Evolutionary conservation across 2,888 invertebrate species (phyloP).

Genomic region (Pollenia labialis): DNA sequence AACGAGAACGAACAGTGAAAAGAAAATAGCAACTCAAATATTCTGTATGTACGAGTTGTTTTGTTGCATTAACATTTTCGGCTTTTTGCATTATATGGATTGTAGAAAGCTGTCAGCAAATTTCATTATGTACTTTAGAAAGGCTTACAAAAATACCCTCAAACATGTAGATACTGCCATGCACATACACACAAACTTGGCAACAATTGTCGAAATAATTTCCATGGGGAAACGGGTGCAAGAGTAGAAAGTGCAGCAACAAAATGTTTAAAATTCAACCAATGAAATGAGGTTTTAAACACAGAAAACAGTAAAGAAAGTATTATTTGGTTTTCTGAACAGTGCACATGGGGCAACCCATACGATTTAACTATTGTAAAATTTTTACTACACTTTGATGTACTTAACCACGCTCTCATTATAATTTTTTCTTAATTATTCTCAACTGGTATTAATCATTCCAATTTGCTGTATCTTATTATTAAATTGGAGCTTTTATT

Average conservation of each 20-base stretch:
- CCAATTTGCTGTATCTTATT: no score
- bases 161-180: slow-evolving; percentile 4
- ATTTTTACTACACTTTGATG: background rate
- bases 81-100: slow-evolving; percentile 61
- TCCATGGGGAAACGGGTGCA: background rate
- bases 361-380: background rate
- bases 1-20: slow-evolving; percentile 19
- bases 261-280: slow-evolving; percentile 59
- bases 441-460: no score
- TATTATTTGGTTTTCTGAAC: slow-evolving; percentile 1
- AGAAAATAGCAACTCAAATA: slow-evolving; percentile 28
- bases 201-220: slow-evolving; percentile 4
- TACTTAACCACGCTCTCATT: no score
- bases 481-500: no score
- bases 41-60: slow-evolving; percentile 9
- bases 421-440: no score
- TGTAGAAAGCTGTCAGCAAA: slow-evolving; percentile 69
- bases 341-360: background rate
- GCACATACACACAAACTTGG: background rate
- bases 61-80: slow-evolving; percentile 60
- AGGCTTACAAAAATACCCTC: slow-evolving; percentile 48
- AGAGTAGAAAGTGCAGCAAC: slow-evolving; percentile 15
- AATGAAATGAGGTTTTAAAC: slow-evolving; percentile 54
- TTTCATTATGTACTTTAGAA: slow-evolving; percentile 69
- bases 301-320: slow-evolving; percentile 18